phyloP scores from a whole-genome alignment of 1,140 invertebrate genomes.

The Tetragonula clypearis region DNA sequence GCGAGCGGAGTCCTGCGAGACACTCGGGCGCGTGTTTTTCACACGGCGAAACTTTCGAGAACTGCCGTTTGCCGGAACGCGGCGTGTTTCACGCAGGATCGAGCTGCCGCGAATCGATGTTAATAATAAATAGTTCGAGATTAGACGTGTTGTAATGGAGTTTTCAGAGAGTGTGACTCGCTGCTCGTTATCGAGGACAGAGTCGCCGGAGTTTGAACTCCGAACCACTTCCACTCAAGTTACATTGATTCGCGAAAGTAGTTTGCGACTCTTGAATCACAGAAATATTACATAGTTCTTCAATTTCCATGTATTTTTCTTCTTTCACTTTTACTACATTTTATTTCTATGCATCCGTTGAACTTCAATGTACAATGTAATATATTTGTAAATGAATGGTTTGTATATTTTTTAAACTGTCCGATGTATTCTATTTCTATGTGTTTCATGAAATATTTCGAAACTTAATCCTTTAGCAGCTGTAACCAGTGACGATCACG shows the following conservation, averaged over 20 bases:
- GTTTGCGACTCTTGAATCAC: no score
- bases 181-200: not conserved
- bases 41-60: conserved; percentile 1
- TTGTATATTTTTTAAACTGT: no score
- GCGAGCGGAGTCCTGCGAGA: conserved; percentile 17
- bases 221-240: no score
- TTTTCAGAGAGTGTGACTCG: no score
- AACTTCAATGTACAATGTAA: no score
- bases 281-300: no score
- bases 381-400: no score
- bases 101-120: not conserved
- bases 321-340: no score
- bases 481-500: not conserved
- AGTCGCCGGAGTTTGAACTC: not conserved
- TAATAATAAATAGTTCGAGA: conserved; percentile 26
- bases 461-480: not conserved
- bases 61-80: not conserved
- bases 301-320: no score
- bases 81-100: not conserved
- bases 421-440: no score
- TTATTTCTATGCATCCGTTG: no score
- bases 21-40: conserved; percentile 11
- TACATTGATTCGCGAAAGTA: no score
- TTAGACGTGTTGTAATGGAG: not conserved
- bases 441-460: not conserved